Percentiles rank a stretch among this genome's conserved stretches.
These are phyloP conservation scores for Anthoscopus minutus DNA, from an alignment of 2,113 vertebrate genomes.

Conservation along the genomic window DNA sequence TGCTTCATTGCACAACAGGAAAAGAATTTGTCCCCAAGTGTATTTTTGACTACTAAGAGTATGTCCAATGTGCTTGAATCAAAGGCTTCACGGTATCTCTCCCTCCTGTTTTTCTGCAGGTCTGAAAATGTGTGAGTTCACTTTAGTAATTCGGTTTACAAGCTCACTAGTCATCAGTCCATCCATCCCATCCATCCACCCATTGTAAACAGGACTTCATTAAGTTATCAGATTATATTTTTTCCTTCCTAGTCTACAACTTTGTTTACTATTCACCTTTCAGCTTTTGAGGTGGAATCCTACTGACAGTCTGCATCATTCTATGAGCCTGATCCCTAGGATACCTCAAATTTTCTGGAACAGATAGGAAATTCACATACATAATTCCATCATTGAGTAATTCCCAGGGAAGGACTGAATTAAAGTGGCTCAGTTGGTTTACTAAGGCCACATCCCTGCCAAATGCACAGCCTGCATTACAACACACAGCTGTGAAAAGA, in stretches of 20 bases:
- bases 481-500: not conserved
- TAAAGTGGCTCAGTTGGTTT: not conserved
- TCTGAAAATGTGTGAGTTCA: not conserved
- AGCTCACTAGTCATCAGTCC: not conserved
- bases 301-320: not conserved
- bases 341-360: not conserved
- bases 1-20: fast-evolving
- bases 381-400: not conserved
- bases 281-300: not conserved
- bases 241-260: not conserved
- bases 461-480: not conserved
- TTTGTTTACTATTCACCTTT: not conserved
- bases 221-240: not conserved
- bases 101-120: not conserved
- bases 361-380: not conserved
- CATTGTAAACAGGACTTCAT: not conserved
- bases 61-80: not conserved
- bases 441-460: not conserved
- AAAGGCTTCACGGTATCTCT: not conserved
- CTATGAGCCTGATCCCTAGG: not conserved
- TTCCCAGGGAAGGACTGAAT: not conserved
- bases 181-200: no score
- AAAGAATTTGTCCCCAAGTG: not conserved
- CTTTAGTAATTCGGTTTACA: not conserved
- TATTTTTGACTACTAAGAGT: not conserved